A percentile compares a stretch with the other conserved stretches of the same genome.
phyloP scores from a whole-genome alignment of 2,797 vertebrate species.

The Anniella stebbinsi region DNA sequence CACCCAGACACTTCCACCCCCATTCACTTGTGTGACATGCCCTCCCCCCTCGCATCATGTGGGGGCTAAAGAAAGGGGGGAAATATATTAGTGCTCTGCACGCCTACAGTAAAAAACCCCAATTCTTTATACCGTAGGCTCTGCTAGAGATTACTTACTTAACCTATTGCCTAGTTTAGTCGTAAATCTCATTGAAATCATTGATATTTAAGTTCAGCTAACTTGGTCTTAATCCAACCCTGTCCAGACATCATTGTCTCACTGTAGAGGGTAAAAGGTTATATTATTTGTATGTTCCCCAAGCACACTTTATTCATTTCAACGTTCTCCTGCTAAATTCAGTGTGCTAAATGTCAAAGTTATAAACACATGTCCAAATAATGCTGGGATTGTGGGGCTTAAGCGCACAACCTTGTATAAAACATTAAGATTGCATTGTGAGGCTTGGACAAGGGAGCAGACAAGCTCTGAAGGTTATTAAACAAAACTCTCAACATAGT shows the following conservation, averaged over 20 bases:
- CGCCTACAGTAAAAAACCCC: no score
- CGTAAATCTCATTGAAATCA: no score
- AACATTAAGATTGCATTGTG: background rate
- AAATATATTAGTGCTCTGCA: no score
- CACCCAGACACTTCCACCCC: no score
- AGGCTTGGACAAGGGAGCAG: background rate
- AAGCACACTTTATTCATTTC: background rate
- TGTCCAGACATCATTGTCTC: background rate
- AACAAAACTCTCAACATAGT: background rate
- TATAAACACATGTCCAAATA: background rate
- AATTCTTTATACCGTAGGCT: no score
- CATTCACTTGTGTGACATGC: no score
- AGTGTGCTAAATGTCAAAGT: background rate
- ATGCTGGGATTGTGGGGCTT: background rate
- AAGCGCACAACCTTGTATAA: background rate
- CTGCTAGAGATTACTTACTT: no score
- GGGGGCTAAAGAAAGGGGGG: no score
- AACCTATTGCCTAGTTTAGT: no score
- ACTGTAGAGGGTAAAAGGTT: background rate
- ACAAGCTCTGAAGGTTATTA: background rate
- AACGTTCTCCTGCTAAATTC: background rate
- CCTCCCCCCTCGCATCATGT: no score
- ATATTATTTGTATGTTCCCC: background rate
- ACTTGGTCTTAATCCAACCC: background rate
- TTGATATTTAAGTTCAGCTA: background rate